A percentile compares a stretch with the other conserved stretches of the same genome.
Evolutionary conservation across 2,113 vertebrate species (phyloP).

Genomic region (Chunga burmeisteri): DNA sequence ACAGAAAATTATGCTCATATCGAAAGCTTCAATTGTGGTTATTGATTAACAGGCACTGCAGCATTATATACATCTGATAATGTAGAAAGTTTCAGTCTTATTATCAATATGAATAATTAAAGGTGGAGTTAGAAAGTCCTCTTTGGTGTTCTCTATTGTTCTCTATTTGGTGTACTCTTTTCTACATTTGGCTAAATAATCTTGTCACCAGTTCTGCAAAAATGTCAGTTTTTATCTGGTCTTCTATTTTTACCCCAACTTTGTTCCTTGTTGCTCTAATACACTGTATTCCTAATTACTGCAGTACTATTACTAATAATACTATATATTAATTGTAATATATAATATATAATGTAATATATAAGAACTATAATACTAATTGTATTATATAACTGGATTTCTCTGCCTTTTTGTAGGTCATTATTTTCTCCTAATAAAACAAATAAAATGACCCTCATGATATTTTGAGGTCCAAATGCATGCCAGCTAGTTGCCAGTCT

Average conservation of each 20-base stretch:
- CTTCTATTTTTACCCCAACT: neutral
- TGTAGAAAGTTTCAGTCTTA: neutral
- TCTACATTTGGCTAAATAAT: neutral
- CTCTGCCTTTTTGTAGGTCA: conserved; percentile 4
- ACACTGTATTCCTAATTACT: neutral
- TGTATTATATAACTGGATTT: neutral
- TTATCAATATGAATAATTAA: neutral
- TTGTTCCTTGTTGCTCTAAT: neutral
- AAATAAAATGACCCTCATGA: neutral
- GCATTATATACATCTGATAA: neutral
- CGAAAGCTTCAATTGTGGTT: neutral
- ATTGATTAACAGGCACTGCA: neutral
- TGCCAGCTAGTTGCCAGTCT: neutral
- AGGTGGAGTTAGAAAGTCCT: neutral
- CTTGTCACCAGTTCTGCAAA: neutral
- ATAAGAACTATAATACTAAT: too few species aligned
- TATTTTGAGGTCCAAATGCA: neutral
- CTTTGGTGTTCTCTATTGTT: neutral
- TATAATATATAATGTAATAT: too few species aligned
- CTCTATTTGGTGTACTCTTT: neutral
- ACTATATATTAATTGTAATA: too few species aligned
- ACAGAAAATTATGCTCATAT: neutral
- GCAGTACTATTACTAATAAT: neutral
- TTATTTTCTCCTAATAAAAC: neutral
- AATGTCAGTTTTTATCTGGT: neutral